phyloP scores from a whole-genome alignment of 2,113 vertebrate genomes.

The Syngnathus typhle region DNA sequence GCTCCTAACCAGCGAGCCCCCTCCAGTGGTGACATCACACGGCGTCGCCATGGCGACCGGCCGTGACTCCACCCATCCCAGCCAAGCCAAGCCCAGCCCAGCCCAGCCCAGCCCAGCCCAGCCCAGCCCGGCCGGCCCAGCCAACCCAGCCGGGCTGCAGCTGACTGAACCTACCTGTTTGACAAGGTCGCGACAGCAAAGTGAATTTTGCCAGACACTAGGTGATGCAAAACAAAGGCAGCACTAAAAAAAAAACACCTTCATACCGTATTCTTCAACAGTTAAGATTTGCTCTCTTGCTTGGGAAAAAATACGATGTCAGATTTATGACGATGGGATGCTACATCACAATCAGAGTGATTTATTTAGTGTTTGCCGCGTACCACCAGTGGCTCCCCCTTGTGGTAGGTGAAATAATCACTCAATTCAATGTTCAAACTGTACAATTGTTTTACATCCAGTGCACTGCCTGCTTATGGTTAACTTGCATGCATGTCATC shows the following conservation, averaged over 20 bases:
- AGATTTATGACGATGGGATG: too few relatives aligned
- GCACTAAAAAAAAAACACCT: background rate
- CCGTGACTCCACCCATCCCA: slow-evolving; percentile 77
- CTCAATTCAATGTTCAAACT: too few relatives aligned
- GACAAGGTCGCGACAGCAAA: slow-evolving; percentile 48
- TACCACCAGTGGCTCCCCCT: background rate
- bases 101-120: too few relatives aligned
- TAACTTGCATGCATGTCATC: background rate
- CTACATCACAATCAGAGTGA: too few relatives aligned
- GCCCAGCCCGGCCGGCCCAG: slow-evolving; percentile 48
- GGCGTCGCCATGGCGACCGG: slow-evolving; percentile 78
- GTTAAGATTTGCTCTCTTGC: too few relatives aligned
- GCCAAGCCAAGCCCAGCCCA: too few relatives aligned
- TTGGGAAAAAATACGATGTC: too few relatives aligned
- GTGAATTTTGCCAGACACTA: background rate
- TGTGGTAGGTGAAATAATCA: background rate
- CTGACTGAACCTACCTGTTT: slow-evolving; percentile 83
- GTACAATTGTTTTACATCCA: background rate
- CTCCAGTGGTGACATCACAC: slow-evolving; percentile 86
- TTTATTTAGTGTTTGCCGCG: background rate
- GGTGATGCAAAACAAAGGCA: background rate
- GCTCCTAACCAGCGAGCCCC: slow-evolving; percentile 59
- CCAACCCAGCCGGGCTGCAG: slow-evolving; percentile 38
- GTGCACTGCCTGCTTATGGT: background rate
- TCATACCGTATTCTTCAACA: too few relatives aligned